Evolutionary conservation across 1,140 invertebrate species (phyloP).

Genomic region (Zaprionus kolodkinae): DNA sequence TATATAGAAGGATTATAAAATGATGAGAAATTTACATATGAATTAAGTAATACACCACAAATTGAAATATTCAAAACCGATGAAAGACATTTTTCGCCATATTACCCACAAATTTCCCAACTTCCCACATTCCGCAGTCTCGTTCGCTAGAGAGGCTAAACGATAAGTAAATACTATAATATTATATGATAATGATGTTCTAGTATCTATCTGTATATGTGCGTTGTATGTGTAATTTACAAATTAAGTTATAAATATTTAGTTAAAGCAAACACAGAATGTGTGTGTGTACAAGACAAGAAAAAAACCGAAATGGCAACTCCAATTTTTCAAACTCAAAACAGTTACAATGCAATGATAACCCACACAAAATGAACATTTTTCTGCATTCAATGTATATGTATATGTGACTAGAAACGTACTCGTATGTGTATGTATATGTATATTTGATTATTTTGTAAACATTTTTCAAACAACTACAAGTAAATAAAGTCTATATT

Average conservation of each 20-base stretch:
- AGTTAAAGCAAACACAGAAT: slow-evolving; percentile 50
- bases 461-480: slow-evolving; percentile 82
- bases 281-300: slow-evolving; percentile 41
- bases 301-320: slow-evolving; percentile 21
- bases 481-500: slow-evolving; percentile 82
- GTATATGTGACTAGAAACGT: slow-evolving; percentile 80
- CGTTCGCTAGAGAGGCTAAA: slow-evolving; percentile 50
- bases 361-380: slow-evolving; percentile 61
- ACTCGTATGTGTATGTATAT: slow-evolving; percentile 73
- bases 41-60: slow-evolving; percentile 7
- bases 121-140: slow-evolving; percentile 25
- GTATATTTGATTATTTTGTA: slow-evolving; percentile 82
- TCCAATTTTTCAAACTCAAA: slow-evolving; percentile 50
- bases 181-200: slow-evolving; percentile 60
- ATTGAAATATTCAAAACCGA: slow-evolving; percentile 27
- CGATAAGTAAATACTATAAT: slow-evolving; percentile 63
- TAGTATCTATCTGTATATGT: slow-evolving; percentile 53
- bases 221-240: slow-evolving; percentile 70
- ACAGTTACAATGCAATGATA: slow-evolving; percentile 42
- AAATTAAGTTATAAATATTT: slow-evolving; percentile 60
- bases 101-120: slow-evolving; percentile 17
- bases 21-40: slow-evolving; percentile 21
- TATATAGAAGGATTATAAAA: slow-evolving; percentile 1
- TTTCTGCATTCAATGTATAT: slow-evolving; percentile 77
- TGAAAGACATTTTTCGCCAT: slow-evolving; percentile 12